Base-by-base conservation (phyloP, 2,888 invertebrate species). In the Zhuqinia jingwanae region DNA sequence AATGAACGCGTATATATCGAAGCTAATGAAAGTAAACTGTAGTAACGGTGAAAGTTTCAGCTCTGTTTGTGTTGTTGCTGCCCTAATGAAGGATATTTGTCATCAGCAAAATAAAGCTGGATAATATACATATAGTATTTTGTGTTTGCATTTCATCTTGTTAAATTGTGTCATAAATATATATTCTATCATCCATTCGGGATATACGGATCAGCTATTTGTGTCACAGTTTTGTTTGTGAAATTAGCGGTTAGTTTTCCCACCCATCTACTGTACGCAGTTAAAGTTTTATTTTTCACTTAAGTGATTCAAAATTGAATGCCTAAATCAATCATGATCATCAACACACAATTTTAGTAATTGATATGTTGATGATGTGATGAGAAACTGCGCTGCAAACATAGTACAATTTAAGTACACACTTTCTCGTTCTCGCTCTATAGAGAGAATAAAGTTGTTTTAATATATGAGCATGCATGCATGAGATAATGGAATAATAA, bases 301-400 rank as follows among this genome's bases (percentile, higher is more conserved):
- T 70, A 80, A 56, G 53, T 50, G 56, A 76, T 76, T 20, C 30
- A 76, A 53, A 80, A 68, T 70, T 27, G 68, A 68, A 53, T 17
- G 47, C 15, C 53, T 65, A 20, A n/a, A 36, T 42, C 36, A 50
- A n/a, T 65, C 6, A 63, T 63, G 27, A 75, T 75, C 56, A 75
- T 60, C 53, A 65, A 70, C 70, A 58, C 60, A 47, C 36, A 82
- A 73, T 82, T 82, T 58, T 25, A 82, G 60, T 82, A 82, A 82
- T 82, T 82, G 70, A 82, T 56, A 47, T 73, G 42, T 17, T 73
- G 82, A 82, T 50, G 36, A 36, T 36, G 36, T 50, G 65, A 80
- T 50, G 75, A 75, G 56, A 75, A 50, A 50, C 5, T 50, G n/a
- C 22, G 50, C 73, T 50, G 58, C 25, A 11, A 22, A 58, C 22